Base-by-base conservation (phyloP, 2,113 vertebrate species). In the Channa argus region DNA sequence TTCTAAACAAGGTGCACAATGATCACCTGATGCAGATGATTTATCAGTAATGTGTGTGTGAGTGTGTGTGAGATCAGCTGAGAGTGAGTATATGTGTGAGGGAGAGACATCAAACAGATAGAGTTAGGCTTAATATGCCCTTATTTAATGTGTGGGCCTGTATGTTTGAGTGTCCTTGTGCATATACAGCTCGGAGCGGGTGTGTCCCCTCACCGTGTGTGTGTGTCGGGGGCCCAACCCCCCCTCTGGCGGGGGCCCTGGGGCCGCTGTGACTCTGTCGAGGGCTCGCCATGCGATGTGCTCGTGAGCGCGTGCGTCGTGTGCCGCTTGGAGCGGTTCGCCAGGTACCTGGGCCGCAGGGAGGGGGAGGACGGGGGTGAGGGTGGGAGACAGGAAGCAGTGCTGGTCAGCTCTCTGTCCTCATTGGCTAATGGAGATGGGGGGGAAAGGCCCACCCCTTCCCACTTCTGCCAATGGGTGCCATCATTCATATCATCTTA, bases 321-420 rank as follows among this genome's bases (percentile, higher is more conserved):
- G 94, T 99, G 97, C 86, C 98, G 97, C 96, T 99, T 99, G 95
- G 96, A 97, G 95, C 97, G 96, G 96, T 99, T 99, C 95, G 97
- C 97, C 96, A 99, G 96, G 96, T 99, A 99, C 96, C 97, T 99
- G 95, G 82, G 92, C 90, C 92, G 89, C 89, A 88, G 90, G 91
- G 87, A 91, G 92, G 88, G 82, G 86, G 83, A 73, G 87, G 87
- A 80, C 46, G 81, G 89, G 86, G 87, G 78, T 83, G 83, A 86
- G 82, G 87, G 74, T 89, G 80, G 89, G 91, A 92, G 88, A 94
- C 93, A 94, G 91, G 91, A 95, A 94, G 93, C 93, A 93, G 91
- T 89, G 92, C 91, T 87, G 84, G 91, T 95, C 93, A 94, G 92
- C 93, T 93, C 92, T 93, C 92, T 91, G 92, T 91, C 92, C 84